A percentile compares a stretch with the other conserved stretches of the same genome.
Conservation (phyloP, 2,888 invertebrate species). For the Labia minor region DNA sequence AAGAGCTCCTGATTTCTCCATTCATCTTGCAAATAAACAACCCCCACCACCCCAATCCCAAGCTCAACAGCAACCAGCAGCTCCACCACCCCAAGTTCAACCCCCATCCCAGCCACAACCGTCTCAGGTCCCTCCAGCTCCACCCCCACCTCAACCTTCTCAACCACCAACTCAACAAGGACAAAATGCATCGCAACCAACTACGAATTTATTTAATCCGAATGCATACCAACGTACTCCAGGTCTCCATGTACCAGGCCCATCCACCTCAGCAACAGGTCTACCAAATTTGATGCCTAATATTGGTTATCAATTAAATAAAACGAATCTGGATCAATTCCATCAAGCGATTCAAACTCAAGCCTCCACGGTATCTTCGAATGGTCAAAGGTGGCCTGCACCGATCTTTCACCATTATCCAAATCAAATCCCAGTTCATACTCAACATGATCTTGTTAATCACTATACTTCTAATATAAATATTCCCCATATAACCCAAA, state of each 20-base stretch:
- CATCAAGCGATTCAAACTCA: constrained; percentile 18
- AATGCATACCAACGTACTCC: not conserved
- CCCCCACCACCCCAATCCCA: constrained; percentile 22
- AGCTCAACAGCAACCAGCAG: constrained; percentile 14
- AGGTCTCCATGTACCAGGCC: not conserved
- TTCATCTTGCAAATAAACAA: constrained; percentile 37
- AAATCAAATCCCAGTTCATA: constrained; percentile 17
- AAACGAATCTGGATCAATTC: constrained; percentile 21
- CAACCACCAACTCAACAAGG: constrained; percentile 21
- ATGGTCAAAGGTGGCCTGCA: constrained; percentile 25
- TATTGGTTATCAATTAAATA: constrained; percentile 22
- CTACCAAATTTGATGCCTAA: constrained; percentile 21
- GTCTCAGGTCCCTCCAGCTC: constrained; percentile 22
- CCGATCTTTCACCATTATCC: constrained; percentile 21
- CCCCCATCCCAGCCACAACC: constrained; percentile 23
- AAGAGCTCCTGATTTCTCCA: constrained; percentile 65
- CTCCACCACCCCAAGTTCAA: constrained; percentile 2
- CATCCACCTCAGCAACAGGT: not conserved
- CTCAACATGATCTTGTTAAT: constrained; percentile 23
- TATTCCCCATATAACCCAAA: constrained; percentile 22
- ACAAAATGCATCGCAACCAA: not conserved
- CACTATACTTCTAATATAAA: constrained; percentile 20
- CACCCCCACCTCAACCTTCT: constrained; percentile 20
- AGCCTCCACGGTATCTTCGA: constrained; percentile 21
- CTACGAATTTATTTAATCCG: not conserved